Conservation (phyloP, 2,113 vertebrate genomes). For the Rafetus swinhoei region DNA sequence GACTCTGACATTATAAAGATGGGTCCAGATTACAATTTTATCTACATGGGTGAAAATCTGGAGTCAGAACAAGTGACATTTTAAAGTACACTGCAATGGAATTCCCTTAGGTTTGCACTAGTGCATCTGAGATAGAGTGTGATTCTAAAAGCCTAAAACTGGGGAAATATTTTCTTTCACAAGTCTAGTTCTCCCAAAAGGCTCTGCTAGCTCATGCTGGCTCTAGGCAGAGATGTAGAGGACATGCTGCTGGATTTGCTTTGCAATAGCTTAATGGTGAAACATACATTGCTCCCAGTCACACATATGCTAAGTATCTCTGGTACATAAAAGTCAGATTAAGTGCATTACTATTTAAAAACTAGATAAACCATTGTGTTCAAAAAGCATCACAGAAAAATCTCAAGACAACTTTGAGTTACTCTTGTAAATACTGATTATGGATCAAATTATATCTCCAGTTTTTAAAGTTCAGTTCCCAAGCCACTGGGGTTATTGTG, state of each 20-base stretch:
- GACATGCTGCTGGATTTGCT: not conserved
- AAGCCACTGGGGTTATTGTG: not conserved
- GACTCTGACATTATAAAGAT: not conserved
- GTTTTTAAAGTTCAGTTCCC: not conserved
- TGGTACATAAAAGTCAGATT: accelerated
- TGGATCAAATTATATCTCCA: not conserved
- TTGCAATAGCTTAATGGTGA: not conserved
- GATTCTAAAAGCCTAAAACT: not conserved
- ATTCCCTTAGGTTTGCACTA: not conserved
- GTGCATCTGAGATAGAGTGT: not conserved
- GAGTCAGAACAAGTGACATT: not conserved
- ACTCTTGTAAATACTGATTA: not conserved
- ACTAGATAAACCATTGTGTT: not conserved
- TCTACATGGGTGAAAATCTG: not conserved
- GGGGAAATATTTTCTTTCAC: not conserved
- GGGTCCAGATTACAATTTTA: not conserved
- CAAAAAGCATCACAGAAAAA: not conserved
- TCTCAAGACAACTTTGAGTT: accelerated
- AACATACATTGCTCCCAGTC: not conserved
- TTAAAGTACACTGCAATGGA: not conserved
- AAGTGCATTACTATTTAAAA: not conserved
- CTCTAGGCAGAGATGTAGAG: no score
- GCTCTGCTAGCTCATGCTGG: not conserved
- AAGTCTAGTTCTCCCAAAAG: not conserved
- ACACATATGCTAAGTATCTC: no score